Evolutionary conservation across 2,113 vertebrate genomes (phyloP).

Genomic region (Pterocles burchelli): DNA sequence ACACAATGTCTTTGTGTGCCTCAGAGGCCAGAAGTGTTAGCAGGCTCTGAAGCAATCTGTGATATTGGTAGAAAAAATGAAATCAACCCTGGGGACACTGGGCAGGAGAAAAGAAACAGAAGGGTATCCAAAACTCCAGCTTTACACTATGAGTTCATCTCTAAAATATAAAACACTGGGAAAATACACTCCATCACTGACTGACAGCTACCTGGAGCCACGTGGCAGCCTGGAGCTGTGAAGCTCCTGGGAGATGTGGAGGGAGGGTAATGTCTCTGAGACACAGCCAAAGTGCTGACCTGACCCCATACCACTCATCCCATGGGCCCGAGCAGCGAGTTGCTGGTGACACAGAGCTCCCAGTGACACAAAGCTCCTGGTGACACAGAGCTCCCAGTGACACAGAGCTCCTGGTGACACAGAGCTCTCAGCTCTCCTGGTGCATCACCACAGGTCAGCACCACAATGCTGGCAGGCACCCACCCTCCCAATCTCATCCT

Average conservation of each 20-base stretch:
- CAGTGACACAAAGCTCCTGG: background rate
- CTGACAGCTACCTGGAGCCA: background rate
- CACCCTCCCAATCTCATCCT: background rate
- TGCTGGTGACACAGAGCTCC: background rate
- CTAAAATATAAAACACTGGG: background rate
- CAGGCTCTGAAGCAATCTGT: background rate
- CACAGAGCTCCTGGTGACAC: background rate
- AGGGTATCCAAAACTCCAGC: background rate
- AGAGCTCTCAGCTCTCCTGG: background rate
- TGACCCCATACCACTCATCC: background rate
- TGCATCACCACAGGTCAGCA: fast-evolving
- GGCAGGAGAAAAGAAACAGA: background rate
- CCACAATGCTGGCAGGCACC: fast-evolving
- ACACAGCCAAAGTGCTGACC: background rate
- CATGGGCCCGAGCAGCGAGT: fast-evolving
- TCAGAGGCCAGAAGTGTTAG: background rate
- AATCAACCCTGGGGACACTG: background rate
- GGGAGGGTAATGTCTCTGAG: background rate
- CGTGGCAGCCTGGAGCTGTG: background rate
- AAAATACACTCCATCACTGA: background rate
- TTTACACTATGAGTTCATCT: background rate
- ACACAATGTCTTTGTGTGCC: background rate
- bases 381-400: background rate
- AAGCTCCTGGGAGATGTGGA: background rate
- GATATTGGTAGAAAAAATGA: background rate